A percentile compares a stretch with the other conserved stretches of the same genome.
phyloP scores from a whole-genome alignment of 1,140 invertebrate species.

The Metopolophium dirhodum region DNA sequence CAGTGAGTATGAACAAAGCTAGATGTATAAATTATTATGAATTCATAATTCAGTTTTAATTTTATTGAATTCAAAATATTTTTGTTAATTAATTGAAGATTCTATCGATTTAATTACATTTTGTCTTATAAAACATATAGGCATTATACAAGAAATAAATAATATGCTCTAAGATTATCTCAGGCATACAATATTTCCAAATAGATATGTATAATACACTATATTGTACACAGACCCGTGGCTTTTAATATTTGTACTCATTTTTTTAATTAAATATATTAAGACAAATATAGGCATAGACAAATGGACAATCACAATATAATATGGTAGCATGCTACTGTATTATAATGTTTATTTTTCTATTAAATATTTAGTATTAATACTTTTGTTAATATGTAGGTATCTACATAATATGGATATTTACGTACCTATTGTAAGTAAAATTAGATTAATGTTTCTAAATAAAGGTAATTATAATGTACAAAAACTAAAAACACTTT shows the following conservation, averaged over 20 bases:
- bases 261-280: neutral
- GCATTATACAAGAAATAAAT: neutral
- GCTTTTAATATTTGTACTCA: neutral
- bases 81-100: neutral
- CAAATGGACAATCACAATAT: neutral
- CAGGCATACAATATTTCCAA: neutral
- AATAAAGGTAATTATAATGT: neutral
- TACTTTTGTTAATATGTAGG: neutral
- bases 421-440: neutral
- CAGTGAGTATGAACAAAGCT: conserved; percentile 72
- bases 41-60: neutral
- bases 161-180: neutral
- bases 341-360: no score
- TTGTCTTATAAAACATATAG: neutral
- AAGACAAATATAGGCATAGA: neutral
- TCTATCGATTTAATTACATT: neutral
- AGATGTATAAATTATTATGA: neutral
- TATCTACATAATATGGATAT: neutral
- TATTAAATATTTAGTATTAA: neutral
- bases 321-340: neutral
- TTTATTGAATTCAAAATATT: neutral
- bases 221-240: neutral
- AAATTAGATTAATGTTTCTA: neutral
- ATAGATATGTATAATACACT: neutral
- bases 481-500: neutral